Percentiles rank a stretch among this genome's conserved stretches.
These are phyloP conservation scores for Asbolus verrucosus DNA, from an alignment of 1,140 invertebrate species.

Conservation along the genomic window DNA sequence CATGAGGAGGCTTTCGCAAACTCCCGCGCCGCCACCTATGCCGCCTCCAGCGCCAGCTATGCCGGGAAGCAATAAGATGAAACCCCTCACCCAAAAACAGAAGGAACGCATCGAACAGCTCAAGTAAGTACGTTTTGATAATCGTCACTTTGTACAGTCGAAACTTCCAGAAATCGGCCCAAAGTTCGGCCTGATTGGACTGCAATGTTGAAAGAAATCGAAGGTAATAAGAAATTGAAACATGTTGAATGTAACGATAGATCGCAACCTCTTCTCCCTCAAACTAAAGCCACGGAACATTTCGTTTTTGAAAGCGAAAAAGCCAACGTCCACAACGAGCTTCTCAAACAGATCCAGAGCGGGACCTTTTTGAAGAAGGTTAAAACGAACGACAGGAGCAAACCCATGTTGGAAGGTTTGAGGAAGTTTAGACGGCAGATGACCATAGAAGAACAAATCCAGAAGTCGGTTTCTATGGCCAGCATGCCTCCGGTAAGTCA, in stretches of 20 bases:
- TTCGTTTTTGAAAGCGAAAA: conserved; percentile 92
- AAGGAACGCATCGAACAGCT: conserved; percentile 72
- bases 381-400: conserved; percentile 87
- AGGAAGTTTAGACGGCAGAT: conserved; percentile 88
- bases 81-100: conserved; percentile 68
- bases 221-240: conserved; percentile 79
- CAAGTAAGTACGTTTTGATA: no score
- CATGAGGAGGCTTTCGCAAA: conserved; percentile 62
- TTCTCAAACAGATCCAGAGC: conserved; percentile 85
- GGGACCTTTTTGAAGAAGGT: conserved; percentile 83
- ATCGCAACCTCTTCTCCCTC: conserved; percentile 71
- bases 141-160: no score
- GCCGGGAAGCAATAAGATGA: conserved; percentile 65
- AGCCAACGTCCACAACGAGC: conserved; percentile 82
- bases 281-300: conserved; percentile 73
- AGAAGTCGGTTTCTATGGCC: conserved; percentile 79
- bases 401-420: conserved; percentile 83
- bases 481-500: conserved; percentile 63
- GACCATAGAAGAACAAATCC: conserved; percentile 89
- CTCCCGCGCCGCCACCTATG: conserved; percentile 76
- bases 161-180: conserved; percentile 72
- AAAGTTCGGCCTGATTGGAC: conserved; percentile 88
- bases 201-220: conserved; percentile 90
- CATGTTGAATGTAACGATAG: conserved; percentile 88
- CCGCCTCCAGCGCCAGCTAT: conserved; percentile 75